These are phyloP conservation scores for Chrysaora quinquecirrha DNA, from an alignment of 30 jellyfish, hydroid and myxozoan genomes.

Conservation along the genomic window DNA sequence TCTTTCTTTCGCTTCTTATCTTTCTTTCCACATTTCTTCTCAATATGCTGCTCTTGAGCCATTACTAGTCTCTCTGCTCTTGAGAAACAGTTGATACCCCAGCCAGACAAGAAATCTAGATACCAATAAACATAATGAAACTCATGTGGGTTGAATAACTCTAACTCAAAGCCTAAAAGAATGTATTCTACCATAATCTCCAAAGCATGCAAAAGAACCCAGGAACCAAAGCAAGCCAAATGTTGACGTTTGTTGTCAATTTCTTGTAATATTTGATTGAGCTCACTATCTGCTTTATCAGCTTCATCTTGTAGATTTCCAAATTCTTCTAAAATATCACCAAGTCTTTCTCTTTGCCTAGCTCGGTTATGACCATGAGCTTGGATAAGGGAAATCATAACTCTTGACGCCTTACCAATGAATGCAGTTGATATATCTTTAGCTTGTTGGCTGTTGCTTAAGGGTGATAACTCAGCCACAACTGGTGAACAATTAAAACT, in stretches of 20 bases:
- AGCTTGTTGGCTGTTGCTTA: constrained; percentile 69
- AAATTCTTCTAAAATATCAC: constrained; percentile 73
- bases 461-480: constrained; percentile 90
- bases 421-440: constrained; percentile 69
- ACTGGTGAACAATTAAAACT: constrained; percentile 84
- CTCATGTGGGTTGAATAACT: constrained; percentile 90
- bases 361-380: constrained; percentile 97
- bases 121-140: constrained; percentile 94
- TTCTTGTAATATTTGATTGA: constrained; percentile 64
- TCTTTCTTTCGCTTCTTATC: constrained; percentile 85
- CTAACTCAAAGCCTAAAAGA: constrained; percentile 90
- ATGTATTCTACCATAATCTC: constrained; percentile 80
- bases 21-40: constrained; percentile 85
- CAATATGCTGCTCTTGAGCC: constrained; percentile 85
- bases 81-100: constrained; percentile 91
- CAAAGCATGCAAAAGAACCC: constrained; percentile 91
- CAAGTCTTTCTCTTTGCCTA: constrained; percentile 90
- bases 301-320: constrained; percentile 95
- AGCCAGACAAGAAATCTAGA: constrained; percentile 81
- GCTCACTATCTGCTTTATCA: constrained; percentile 89
- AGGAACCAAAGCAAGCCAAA: constrained; percentile 93
- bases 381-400: constrained; percentile 67
- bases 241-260: constrained; percentile 91
- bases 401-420: constrained; percentile 61
- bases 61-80: constrained; percentile 84